Evolutionary conservation across 2,888 invertebrate species (phyloP).

Genomic region (Caenorhabditis plicata): DNA sequence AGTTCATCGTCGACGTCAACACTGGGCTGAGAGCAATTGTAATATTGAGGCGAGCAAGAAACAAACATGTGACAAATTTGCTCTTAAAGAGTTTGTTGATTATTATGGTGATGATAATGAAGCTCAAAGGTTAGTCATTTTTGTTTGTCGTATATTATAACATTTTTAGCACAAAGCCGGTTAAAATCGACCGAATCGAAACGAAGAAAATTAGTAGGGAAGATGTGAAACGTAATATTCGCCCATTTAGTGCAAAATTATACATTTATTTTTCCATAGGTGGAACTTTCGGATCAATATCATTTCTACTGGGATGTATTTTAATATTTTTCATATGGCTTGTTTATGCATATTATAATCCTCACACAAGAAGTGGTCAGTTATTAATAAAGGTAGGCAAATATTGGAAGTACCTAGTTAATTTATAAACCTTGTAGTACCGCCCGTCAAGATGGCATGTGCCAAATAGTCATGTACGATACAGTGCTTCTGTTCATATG

Average conservation of each 20-base stretch:
- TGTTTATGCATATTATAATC: constrained; percentile 91
- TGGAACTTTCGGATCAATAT: not conserved
- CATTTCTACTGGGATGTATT: not conserved
- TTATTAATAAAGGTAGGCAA: constrained; percentile 83
- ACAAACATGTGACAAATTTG: not conserved
- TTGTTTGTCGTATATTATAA: too few species aligned
- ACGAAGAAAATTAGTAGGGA: not conserved
- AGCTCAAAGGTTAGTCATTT: constrained; percentile 66
- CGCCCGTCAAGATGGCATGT: constrained; percentile 65
- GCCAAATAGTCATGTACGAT: constrained; percentile 63
- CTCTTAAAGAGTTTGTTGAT: too few species aligned
- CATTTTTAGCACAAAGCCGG: too few species aligned
- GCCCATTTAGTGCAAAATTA: not conserved
- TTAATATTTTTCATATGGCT: constrained; percentile 78
- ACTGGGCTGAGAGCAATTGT: constrained; percentile 60
- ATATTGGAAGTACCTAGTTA: not conserved
- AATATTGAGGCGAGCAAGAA: constrained; percentile 16
- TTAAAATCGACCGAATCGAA: not conserved
- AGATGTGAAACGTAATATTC: too few species aligned
- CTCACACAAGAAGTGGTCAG: constrained; percentile 91
- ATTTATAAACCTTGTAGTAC: constrained; percentile 53
- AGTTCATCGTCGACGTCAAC: constrained; percentile 54
- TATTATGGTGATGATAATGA: not conserved
- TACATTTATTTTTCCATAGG: not conserved
- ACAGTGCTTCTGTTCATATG: constrained; percentile 62